Base-by-base conservation (phyloP, 2,113 vertebrate genomes). In the Reinhardtius hippoglossoides region DNA sequence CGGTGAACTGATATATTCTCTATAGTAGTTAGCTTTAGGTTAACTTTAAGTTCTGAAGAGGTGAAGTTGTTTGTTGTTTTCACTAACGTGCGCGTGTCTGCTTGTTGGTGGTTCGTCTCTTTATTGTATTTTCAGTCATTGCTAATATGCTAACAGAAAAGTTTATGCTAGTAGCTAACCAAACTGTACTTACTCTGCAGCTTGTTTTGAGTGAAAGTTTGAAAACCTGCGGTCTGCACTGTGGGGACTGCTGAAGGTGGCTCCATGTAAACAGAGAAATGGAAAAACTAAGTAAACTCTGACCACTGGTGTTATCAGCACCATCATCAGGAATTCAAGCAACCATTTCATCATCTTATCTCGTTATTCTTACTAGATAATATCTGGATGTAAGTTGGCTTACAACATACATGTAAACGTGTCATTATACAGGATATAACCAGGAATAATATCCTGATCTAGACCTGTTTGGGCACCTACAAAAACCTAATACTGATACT, bases 141-240 rank as follows among this genome's bases (percentile, higher is more conserved):
- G 68, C 68, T 68, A 70, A 26, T 35, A 40, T 64, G 78, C 84
- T 60, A 81, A 74, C 16, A 16, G 2, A 26, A 55, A 63, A 5
- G 9, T 71, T 23, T 7, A 60, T 42, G 71, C 69, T 67, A 23
- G 13, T 54, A 10, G 58, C 16, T 16, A 66, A 15, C 20, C 12
- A 10, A 37, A 59, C 12, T 52, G 26, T 14, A 18, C 26, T 23
- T 1, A 31, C 12, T 7, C 13, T 52, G 31, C 27, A 54, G 7
- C 50, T 9, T 37, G 3, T 24, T 12, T 16, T 4, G 5, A 16
- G 21, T 50, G 48, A 24, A 64, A 24, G 15, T 48, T 0, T 13
- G 16, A 2, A 2, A 52, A 13, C 9, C 3, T 18, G 18, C 64
- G 27, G 20, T 20, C 20, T 35, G 14, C 12, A n/a, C 58, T 9